Evolutionary conservation across 37 sponge, comb jelly and placozoan genomes (phyloP).

Genomic region (Crambe crambe): DNA sequence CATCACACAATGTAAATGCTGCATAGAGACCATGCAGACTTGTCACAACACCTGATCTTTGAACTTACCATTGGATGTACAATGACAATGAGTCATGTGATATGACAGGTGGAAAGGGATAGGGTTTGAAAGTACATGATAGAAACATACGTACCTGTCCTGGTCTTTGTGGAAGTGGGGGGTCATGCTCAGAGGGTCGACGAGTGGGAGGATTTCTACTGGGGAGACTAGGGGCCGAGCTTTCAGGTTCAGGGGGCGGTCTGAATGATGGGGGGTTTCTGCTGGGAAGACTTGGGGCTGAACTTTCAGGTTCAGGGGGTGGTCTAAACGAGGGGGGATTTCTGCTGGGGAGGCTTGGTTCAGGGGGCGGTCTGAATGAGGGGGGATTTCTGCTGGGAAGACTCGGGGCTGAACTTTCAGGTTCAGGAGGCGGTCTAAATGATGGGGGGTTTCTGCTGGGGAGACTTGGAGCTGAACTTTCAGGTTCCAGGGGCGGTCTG

Average conservation of each 20-base stretch:
- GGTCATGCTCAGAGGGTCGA: background rate
- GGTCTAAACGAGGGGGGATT: background rate
- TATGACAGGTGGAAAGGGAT: too few relatives aligned
- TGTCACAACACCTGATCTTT: background rate
- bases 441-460: background rate
- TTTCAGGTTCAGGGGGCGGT: background rate
- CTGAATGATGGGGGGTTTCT: background rate
- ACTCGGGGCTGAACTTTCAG: background rate
- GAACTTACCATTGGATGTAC: too few relatives aligned
- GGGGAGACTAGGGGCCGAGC: background rate
- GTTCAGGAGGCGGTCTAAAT: background rate
- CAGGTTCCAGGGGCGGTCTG: background rate
- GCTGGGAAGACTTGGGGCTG: background rate
- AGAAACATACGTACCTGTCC: too few relatives aligned
- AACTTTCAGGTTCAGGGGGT: background rate
- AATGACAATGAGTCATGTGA: too few relatives aligned
- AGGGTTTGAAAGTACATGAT: too few relatives aligned
- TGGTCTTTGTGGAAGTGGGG: background rate
- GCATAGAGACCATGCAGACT: constrained; percentile 7
- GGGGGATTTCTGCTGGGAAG: constrained; percentile 4
- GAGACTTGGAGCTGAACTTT: background rate
- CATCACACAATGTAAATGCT: too few relatives aligned
- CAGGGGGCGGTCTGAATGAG: background rate
- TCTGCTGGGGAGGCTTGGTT: background rate
- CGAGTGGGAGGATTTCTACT: constrained; percentile 1